phyloP scores from a whole-genome alignment of 2,888 invertebrate species.

The Idaea straminata region DNA sequence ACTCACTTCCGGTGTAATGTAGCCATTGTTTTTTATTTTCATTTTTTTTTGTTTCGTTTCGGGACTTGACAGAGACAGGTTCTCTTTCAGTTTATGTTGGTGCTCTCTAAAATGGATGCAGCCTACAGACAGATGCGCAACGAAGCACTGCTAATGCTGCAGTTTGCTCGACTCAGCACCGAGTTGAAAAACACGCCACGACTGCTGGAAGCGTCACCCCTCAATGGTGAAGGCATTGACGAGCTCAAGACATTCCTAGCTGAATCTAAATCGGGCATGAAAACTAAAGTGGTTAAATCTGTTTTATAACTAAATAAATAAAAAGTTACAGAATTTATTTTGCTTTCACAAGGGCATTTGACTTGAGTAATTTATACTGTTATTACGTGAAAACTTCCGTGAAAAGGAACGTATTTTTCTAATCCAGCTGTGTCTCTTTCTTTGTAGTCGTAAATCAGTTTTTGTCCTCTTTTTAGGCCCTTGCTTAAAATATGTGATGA shows the following conservation, averaged over 20 bases:
- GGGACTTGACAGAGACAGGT: not conserved
- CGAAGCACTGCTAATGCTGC: slow-evolving; percentile 90
- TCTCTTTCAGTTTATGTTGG: slow-evolving; percentile 81
- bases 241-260: slow-evolving; percentile 73
- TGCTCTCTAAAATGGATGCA: slow-evolving; percentile 91
- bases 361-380: too few relatives aligned
- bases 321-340: too few relatives aligned
- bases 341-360: too few relatives aligned
- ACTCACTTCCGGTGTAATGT: not conserved
- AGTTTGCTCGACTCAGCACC: slow-evolving; percentile 84
- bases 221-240: slow-evolving; percentile 85
- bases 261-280: slow-evolving; percentile 37
- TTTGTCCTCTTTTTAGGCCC: not conserved
- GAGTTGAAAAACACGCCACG: slow-evolving; percentile 85
- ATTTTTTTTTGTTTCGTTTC: not conserved
- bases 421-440: not conserved
- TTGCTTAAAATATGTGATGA: not conserved
- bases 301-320: slow-evolving; percentile 6
- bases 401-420: slow-evolving; percentile 9
- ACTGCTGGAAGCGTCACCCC: slow-evolving; percentile 87
- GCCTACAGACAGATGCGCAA: slow-evolving; percentile 93
- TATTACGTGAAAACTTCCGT: slow-evolving; percentile 10
- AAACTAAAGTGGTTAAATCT: slow-evolving; percentile 7
- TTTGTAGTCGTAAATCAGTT: not conserved
- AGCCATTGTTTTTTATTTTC: not conserved